A percentile compares a stretch with the other conserved stretches of the same genome.
Conservation (phyloP, 2,797 vertebrate species). For the Acomys russatus region DNA sequence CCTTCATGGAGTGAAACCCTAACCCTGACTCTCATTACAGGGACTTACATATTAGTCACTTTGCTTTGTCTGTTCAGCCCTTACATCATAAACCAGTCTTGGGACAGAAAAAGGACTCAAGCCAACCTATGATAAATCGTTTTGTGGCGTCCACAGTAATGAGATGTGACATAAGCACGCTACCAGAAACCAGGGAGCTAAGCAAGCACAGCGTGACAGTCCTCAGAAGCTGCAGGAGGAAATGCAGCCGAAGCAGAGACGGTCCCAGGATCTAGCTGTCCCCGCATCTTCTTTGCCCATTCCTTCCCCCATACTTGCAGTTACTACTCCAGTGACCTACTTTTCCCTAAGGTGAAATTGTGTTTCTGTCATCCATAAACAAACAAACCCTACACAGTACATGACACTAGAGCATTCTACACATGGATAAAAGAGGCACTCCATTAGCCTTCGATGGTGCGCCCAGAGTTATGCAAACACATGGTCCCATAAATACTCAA, state of each 20-base stretch:
- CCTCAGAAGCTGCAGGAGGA: not conserved
- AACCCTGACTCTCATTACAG: not conserved
- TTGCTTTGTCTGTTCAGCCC: not conserved
- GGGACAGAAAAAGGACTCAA: not conserved
- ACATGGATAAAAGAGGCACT: not conserved
- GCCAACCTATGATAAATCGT: not conserved
- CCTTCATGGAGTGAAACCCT: not conserved
- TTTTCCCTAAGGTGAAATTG: not conserved
- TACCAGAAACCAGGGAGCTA: not conserved
- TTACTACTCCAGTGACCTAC: not conserved
- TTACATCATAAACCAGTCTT: not conserved
- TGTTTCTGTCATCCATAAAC: slow-evolving; percentile 2
- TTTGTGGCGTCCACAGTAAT: not conserved
- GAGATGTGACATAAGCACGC: not conserved
- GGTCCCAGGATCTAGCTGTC: not conserved
- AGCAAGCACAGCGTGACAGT: not conserved
- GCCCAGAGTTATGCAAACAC: not conserved
- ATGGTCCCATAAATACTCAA: not conserved
- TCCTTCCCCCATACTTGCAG: not conserved
- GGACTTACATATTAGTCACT: not conserved
- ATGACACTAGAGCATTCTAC: not conserved
- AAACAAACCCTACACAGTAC: not conserved
- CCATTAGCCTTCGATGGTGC: not conserved
- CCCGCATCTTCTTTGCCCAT: not conserved
- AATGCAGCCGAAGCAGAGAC: not conserved